These are phyloP conservation scores for Scytalopus superciliaris DNA, from an alignment of 2,113 vertebrate species.

Conservation along the genomic window DNA sequence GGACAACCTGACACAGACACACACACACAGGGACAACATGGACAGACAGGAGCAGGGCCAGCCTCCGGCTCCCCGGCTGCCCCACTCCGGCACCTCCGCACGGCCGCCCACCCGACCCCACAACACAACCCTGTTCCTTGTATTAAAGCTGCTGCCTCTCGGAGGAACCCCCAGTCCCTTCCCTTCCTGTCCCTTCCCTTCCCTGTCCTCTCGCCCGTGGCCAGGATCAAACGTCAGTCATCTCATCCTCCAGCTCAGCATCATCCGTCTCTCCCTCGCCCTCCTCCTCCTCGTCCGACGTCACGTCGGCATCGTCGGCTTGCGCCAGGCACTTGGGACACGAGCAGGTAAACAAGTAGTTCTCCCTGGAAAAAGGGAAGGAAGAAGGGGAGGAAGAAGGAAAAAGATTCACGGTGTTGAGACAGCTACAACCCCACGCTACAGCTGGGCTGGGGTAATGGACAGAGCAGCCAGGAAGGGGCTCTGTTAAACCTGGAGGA, in stretches of 20 bases:
- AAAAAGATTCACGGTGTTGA: background rate
- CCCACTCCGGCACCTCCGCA: background rate
- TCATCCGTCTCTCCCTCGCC: slow-evolving; percentile 87
- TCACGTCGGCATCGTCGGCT: slow-evolving; percentile 87
- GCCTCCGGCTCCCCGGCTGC: background rate
- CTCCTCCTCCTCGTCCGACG: slow-evolving; percentile 93
- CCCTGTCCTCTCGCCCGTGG: background rate
- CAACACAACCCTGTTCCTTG: slow-evolving; percentile 5
- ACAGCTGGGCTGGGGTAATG: fast-evolving
- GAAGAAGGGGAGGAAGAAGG: background rate
- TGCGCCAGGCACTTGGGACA: slow-evolving; percentile 93
- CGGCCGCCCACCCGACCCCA: background rate
- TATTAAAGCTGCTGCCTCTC: slow-evolving; percentile 5
- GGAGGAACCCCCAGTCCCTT: background rate
- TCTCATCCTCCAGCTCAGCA: slow-evolving; percentile 94
- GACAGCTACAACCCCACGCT: background rate
- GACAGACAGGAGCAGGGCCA: background rate
- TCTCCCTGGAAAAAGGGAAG: slow-evolving; percentile 81
- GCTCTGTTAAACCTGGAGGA: background rate
- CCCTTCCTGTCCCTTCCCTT: fast-evolving
- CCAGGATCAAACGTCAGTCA: slow-evolving; percentile 90
- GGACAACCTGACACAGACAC: background rate
- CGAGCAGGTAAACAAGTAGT: slow-evolving; percentile 95
- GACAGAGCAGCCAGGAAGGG: background rate
- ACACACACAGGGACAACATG: background rate